Evolutionary conservation across 64 coral and sea anemone species (phyloP).

Genomic region (Montipora sp.): DNA sequence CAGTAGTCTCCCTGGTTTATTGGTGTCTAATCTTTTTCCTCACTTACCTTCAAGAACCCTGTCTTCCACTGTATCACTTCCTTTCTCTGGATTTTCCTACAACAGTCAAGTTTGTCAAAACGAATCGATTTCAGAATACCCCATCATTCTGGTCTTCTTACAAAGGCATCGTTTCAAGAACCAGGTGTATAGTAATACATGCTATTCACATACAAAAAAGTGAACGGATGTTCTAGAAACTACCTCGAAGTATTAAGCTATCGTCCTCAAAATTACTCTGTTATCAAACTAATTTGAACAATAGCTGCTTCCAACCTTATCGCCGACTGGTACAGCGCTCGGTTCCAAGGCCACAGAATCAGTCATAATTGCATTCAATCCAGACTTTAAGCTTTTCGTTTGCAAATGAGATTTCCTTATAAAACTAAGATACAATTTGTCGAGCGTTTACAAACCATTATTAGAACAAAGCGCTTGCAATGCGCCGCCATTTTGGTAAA

Average conservation of each 20-base stretch:
- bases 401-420: neutral
- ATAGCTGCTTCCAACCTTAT: neutral
- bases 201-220: no score
- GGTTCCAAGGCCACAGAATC: slow-evolving; percentile 25
- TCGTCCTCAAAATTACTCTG: no score
- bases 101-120: neutral
- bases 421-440: neutral
- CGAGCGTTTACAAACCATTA: neutral
- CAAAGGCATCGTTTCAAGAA: neutral
- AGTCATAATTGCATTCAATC: neutral
- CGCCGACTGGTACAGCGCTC: neutral
- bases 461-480: neutral
- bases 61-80: neutral
- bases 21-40: no score
- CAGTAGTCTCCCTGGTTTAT: no score
- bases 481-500: slow-evolving; percentile 34
- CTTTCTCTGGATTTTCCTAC: slow-evolving; percentile 4
- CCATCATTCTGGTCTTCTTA: neutral
- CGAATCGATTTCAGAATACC: neutral
- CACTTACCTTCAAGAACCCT: slow-evolving; percentile 1
- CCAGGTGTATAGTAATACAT: no score
- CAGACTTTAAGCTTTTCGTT: neutral
- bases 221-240: no score
- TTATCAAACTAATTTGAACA: neutral
- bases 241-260: no score